Evolutionary conservation across 30 jellyfish, hydroid and myxozoan genomes (phyloP).

Genomic region (Aurelia aurita complex sp. Pacific): DNA sequence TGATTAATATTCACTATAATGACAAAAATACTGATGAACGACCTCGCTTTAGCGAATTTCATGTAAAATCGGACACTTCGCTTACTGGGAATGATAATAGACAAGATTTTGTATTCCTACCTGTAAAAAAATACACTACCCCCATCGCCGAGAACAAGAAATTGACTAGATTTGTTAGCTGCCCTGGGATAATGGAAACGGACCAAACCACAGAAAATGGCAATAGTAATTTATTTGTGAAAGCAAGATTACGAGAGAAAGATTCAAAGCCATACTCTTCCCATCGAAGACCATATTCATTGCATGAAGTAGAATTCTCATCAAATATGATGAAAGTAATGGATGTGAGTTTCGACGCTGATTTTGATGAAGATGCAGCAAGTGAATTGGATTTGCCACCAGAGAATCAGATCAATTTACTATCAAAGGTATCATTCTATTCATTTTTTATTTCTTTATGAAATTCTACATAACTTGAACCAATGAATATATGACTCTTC

Average conservation of each 20-base stretch:
- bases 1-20: not conserved
- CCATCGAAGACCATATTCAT: slow-evolving; percentile 55
- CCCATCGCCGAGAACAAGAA: not conserved
- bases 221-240: not conserved
- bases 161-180: slow-evolving; percentile 1
- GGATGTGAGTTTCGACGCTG: not conserved
- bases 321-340: slow-evolving; percentile 2
- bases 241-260: not conserved
- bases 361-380: not conserved
- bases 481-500: too few relatives aligned
- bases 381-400: slow-evolving; percentile 5
- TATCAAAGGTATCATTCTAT: slow-evolving; percentile 2
- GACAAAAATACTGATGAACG: not conserved
- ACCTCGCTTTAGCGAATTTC: not conserved
- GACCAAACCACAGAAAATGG: not conserved
- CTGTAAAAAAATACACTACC: not conserved
- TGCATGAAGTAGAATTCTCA: slow-evolving; percentile 43
- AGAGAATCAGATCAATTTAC: slow-evolving; percentile 12
- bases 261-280: slow-evolving; percentile 41
- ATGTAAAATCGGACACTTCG: not conserved
- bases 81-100: not conserved
- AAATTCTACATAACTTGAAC: too few relatives aligned
- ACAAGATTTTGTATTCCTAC: not conserved
- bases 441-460: not conserved
- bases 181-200: not conserved